Evolutionary conservation across 2,888 invertebrate genomes (phyloP).

Genomic region (Lypha dubia): DNA sequence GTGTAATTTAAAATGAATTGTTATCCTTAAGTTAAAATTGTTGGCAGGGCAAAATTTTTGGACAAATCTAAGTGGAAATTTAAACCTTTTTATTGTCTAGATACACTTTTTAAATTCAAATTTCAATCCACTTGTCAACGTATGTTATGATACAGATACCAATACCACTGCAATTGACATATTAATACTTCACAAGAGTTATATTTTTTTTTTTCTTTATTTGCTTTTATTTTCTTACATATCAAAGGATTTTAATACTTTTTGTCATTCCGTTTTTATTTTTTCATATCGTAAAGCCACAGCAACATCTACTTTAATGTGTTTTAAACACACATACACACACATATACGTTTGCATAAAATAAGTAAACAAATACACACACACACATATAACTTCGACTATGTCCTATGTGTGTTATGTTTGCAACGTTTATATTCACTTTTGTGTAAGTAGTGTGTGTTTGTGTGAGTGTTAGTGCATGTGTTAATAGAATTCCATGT

Average conservation of each 20-base stretch:
- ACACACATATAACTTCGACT: background rate
- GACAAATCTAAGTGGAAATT: background rate
- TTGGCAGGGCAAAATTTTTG: background rate
- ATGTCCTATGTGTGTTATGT: background rate
- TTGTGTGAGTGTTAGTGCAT: background rate
- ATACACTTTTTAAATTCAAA: slow-evolving; percentile 48
- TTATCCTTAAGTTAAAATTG: too few relatives aligned
- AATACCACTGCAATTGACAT: slow-evolving; percentile 63
- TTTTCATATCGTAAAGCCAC: slow-evolving; percentile 13
- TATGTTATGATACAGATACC: slow-evolving; percentile 43
- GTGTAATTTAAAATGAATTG: too few relatives aligned
- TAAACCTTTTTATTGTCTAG: slow-evolving; percentile 16
- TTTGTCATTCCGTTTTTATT: background rate
- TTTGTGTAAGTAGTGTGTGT: too few relatives aligned
- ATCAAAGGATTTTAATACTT: slow-evolving; percentile 17
- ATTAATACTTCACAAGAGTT: slow-evolving; percentile 64
- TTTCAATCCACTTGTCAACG: slow-evolving; percentile 68
- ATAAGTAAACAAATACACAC: background rate
- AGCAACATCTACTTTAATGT: slow-evolving; percentile 18
- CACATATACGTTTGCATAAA: background rate
- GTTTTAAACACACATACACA: background rate
- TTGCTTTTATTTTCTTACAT: slow-evolving; percentile 19
- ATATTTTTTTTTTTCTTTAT: too few relatives aligned
- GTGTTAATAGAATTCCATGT: slow-evolving; percentile 20
- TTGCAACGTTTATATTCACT: too few relatives aligned